Base-by-base conservation (phyloP, 2,797 vertebrate species). In the Squalus acanthias region DNA sequence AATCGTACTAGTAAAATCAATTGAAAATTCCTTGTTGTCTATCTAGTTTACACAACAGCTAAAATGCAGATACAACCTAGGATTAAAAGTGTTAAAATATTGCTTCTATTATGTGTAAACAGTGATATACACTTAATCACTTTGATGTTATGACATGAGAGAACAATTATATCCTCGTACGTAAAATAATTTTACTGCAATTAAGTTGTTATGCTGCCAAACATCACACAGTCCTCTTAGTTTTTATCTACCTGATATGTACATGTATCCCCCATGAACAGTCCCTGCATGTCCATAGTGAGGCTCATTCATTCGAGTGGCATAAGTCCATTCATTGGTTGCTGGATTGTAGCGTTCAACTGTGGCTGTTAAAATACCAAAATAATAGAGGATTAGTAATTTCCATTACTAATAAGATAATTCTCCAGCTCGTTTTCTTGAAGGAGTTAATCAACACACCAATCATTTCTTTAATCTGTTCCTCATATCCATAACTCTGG, bases 251-350 rank as follows among this genome's bases (percentile, higher is more conserved):
- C 98, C 98, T 97, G 98, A 98, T 97, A 98, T 98, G 97, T 98
- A 98, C 98, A 98, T 98, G 95, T 98, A 97, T 76, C 97, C 97
- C 0, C 97, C 97, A 1, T 98, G 98, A 96, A 98, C 98, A 0
- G 98, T 97, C 26, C 98, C 98, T 65, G 98, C 98, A 8, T 98
- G 98, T 63, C 98, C 98, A 67, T 98, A 98, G 96, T 98, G 98
- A 85, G 98, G 98, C 97, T 98, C 98, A 96, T 96, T 87, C 98
- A 98, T 98, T 1, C 96, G 97, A 60, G 96, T 96, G 96, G 98
- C 98, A 96, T 98, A 98, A 0, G 97, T 98, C 98, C 98, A 98
- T 97, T 98, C 98, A 5, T 98, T 98, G 94, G 97, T 98, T 97
- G 97, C 98, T 96, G 98, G 97, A 97, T 98, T 97, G 97, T 98